These are phyloP conservation scores for Malurus leucopterus DNA, from an alignment of 2,797 vertebrate species.

Conservation along the genomic window DNA sequence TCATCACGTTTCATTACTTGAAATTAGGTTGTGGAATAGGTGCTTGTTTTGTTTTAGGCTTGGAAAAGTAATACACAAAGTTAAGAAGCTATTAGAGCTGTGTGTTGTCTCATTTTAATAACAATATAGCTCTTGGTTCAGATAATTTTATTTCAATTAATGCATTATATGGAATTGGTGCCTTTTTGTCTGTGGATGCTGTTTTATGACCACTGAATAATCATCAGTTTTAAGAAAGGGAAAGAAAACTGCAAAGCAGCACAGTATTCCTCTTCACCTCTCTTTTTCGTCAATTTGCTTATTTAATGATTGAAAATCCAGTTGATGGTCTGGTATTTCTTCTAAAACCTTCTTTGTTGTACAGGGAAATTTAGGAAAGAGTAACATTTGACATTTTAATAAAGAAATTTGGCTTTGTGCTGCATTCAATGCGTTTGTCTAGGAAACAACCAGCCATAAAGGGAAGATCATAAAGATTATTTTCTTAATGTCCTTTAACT, in stretches of 20 bases:
- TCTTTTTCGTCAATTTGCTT: background rate
- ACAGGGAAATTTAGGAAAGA: constrained; percentile 54
- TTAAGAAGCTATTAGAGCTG: background rate
- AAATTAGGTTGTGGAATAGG: background rate
- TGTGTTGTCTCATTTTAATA: background rate
- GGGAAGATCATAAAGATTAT: constrained; percentile 35
- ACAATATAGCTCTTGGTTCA: background rate
- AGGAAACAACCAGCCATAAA: constrained; percentile 33
- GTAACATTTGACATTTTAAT: constrained; percentile 63
- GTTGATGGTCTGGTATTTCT: background rate
- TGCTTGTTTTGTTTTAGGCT: background rate
- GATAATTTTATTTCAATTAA: background rate
- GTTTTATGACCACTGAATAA: background rate
- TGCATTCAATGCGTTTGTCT: constrained; percentile 42
- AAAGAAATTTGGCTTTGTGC: constrained; percentile 56
- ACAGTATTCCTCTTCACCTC: background rate
- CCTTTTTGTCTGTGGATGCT: background rate
- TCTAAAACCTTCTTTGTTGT: constrained; percentile 21
- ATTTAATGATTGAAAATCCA: constrained; percentile 29
- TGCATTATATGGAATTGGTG: background rate
- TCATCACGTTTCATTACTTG: background rate
- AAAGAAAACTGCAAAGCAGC: background rate
- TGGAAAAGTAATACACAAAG: background rate
- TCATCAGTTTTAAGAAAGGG: background rate
- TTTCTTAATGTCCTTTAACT: constrained; percentile 34